Evolutionary conservation across 2,113 vertebrate species (phyloP).

Genomic region (Podarcis cretensis): DNA sequence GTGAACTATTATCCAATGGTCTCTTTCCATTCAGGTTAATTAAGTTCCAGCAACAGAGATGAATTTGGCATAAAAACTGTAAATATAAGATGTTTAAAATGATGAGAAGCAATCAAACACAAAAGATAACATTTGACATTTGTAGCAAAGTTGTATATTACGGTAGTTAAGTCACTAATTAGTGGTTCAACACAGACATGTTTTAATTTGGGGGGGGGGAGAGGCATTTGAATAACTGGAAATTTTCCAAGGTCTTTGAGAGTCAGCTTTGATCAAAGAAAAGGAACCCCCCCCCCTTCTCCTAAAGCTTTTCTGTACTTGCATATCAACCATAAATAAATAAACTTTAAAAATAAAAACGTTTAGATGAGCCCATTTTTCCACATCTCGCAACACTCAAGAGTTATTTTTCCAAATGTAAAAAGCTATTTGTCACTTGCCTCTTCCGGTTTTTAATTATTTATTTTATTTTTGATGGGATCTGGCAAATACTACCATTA

Average conservation of each 20-base stretch:
- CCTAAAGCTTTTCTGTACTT: slow-evolving; percentile 10
- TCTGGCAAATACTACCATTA: slow-evolving; percentile 66
- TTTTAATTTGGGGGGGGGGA: slow-evolving; percentile 4
- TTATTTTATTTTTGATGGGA: slow-evolving; percentile 49
- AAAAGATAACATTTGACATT: slow-evolving; percentile 39
- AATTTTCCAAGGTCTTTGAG: neutral
- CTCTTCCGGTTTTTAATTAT: slow-evolving; percentile 51
- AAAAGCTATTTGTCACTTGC: slow-evolving; percentile 72
- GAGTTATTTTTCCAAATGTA: slow-evolving; percentile 36
- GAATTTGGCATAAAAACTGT: slow-evolving; percentile 39
- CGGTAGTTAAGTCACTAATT: neutral
- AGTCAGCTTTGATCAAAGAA: slow-evolving; percentile 33
- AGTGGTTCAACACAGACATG: slow-evolving; percentile 3
- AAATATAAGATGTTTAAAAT: slow-evolving; percentile 32
- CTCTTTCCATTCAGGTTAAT: slow-evolving; percentile 7
- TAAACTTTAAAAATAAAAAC: slow-evolving; percentile 9
- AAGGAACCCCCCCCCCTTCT: slow-evolving; percentile 4
- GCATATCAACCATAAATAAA: neutral
- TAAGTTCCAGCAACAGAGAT: neutral
- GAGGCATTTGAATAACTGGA: slow-evolving; percentile 23
- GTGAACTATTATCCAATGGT: neutral
- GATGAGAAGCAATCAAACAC: slow-evolving; percentile 5
- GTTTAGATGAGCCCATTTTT: slow-evolving; percentile 13
- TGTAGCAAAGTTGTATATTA: neutral
- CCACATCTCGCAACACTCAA: slow-evolving; percentile 49